Conservation (phyloP, 2,113 vertebrate genomes). For the Larimichthys polyactis region DNA sequence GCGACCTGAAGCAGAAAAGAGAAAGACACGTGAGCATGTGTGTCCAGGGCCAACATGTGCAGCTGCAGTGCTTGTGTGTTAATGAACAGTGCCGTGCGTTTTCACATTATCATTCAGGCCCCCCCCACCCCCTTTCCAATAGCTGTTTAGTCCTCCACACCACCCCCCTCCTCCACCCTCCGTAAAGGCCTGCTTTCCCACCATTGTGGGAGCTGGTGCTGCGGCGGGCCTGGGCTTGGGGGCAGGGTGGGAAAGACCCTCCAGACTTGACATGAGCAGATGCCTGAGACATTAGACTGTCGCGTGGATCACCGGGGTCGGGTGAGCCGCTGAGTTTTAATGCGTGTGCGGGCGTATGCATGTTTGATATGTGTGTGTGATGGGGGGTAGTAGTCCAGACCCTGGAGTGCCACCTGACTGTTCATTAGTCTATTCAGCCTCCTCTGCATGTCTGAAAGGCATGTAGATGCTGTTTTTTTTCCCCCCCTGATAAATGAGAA, state of each 20-base stretch:
- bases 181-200: constrained; percentile 80
- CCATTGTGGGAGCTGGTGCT: constrained; percentile 82
- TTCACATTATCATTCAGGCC: constrained; percentile 83
- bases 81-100: constrained; percentile 81
- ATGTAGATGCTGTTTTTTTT: constrained; percentile 70
- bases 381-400: constrained; percentile 47
- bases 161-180: constrained; percentile 45
- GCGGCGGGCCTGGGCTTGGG: constrained; percentile 72
- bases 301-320: constrained; percentile 79
- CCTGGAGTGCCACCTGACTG: constrained; percentile 82
- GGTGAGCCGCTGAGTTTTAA: constrained; percentile 76
- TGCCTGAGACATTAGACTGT: constrained; percentile 85
- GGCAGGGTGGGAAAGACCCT: constrained; percentile 84
- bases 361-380: constrained; percentile 77
- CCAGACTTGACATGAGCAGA: constrained; percentile 85
- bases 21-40: constrained; percentile 69
- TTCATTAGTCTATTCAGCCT: constrained; percentile 82
- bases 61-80: constrained; percentile 81
- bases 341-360: constrained; percentile 74
- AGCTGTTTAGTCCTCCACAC: constrained; percentile 64
- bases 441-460: constrained; percentile 79
- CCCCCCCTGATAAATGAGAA: constrained; percentile 56
- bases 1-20: constrained; percentile 51
- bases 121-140: constrained; percentile 60
- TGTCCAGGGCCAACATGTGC: constrained; percentile 78